Evolutionary conservation across 2,797 vertebrate genomes (phyloP).

Genomic region (Danio jaintianensis): DNA sequence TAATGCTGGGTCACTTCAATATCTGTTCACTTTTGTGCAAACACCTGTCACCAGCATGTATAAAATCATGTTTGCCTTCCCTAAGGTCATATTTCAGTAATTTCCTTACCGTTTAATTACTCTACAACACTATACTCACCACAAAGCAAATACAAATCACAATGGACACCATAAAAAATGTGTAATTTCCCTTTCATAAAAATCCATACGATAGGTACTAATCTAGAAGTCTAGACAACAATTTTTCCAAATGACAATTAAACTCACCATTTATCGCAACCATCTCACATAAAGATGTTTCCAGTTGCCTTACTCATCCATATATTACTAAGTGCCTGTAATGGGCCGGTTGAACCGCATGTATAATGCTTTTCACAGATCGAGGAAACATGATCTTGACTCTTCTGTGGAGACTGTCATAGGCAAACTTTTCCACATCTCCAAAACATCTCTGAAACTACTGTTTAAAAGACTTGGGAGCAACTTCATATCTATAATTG

Average conservation of each 20-base stretch:
- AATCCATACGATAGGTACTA: not conserved
- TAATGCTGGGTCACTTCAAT: not conserved
- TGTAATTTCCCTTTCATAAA: slow-evolving; percentile 23
- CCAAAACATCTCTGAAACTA: not conserved
- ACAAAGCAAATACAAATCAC: slow-evolving; percentile 29
- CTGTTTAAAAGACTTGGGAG: slow-evolving; percentile 7
- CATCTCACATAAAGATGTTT: not conserved
- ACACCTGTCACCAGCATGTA: slow-evolving; percentile 24
- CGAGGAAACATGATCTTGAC: slow-evolving; percentile 4
- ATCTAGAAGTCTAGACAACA: not conserved
- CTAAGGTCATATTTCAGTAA: slow-evolving; percentile 32
- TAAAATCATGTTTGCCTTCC: slow-evolving; percentile 39
- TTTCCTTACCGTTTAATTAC: slow-evolving; percentile 46
- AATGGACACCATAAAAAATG: slow-evolving; percentile 18
- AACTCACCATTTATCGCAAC: not conserved
- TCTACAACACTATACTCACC: slow-evolving; percentile 8
- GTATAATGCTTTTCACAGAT: slow-evolving; percentile 3
- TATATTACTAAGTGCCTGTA: not conserved
- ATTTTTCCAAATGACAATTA: not conserved
- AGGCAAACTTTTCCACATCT: not conserved
- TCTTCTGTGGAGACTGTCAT: slow-evolving; percentile 6
- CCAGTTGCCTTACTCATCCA: slow-evolving; percentile 8
- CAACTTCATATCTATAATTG: slow-evolving; percentile 6
- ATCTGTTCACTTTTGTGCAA: slow-evolving; percentile 14
- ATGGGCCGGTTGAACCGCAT: not conserved